Evolutionary conservation across 2,888 invertebrate species (phyloP).

Genomic region (Adelognathus sp.): DNA sequence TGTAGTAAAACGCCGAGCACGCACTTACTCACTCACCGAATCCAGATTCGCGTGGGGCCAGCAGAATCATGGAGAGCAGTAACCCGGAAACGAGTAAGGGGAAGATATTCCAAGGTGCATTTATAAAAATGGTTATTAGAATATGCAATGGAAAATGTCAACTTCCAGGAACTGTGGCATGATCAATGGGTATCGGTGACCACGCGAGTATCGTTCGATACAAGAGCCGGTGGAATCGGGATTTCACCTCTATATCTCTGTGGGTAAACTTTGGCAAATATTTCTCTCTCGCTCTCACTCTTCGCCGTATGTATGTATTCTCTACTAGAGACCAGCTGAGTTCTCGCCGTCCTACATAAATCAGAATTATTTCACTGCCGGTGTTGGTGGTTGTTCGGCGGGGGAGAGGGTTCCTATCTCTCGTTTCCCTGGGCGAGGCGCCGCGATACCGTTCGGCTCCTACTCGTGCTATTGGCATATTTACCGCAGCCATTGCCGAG

Average conservation of each 20-base stretch:
- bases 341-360: conserved; percentile 61
- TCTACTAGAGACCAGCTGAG: conserved; percentile 55
- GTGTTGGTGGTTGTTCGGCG: conserved; percentile 22
- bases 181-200: conserved; percentile 39
- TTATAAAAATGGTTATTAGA: conserved; percentile 26
- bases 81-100: not conserved
- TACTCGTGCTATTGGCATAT: conserved; percentile 64
- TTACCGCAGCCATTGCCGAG: conserved; percentile 64
- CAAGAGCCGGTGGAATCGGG: conserved; percentile 47
- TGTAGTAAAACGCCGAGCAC: conserved; percentile 57
- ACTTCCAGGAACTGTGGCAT: conserved; percentile 16
- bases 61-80: conserved; percentile 9
- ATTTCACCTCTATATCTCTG: conserved; percentile 49
- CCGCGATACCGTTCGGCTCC: conserved; percentile 40
- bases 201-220: conserved; percentile 43
- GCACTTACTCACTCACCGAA: conserved; percentile 55
- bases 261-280: not conserved
- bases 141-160: conserved; percentile 46
- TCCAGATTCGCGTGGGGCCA: conserved; percentile 40
- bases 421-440: conserved; percentile 59
- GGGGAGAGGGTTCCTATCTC: conserved; percentile 54
- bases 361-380: conserved; percentile 64
- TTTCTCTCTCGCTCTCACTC: not conserved
- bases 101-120: not conserved
- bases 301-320: conserved; percentile 46